Evolutionary conservation across 2,888 invertebrate genomes (phyloP).

Genomic region (Desoria tigrina): DNA sequence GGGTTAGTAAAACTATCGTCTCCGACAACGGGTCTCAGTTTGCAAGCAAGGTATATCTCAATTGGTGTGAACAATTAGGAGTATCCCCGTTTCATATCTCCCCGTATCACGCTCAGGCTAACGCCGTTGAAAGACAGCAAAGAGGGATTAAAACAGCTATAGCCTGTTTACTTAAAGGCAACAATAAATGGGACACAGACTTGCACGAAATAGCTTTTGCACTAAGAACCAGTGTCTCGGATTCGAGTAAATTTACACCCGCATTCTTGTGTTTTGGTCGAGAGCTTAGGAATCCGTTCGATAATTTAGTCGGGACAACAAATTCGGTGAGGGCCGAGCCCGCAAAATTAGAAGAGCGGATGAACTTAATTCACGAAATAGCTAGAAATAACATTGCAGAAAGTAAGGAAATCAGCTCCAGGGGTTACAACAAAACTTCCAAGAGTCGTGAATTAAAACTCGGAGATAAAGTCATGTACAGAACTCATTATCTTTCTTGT

Average conservation of each 20-base stretch:
- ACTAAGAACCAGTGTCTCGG: slow-evolving; percentile 18
- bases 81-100: slow-evolving; percentile 29
- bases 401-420: neutral
- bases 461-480: neutral
- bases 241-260: slow-evolving; percentile 32
- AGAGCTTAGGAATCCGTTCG: slow-evolving; percentile 32
- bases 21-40: slow-evolving; percentile 36
- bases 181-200: slow-evolving; percentile 37
- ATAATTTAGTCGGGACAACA: slow-evolving; percentile 11
- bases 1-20: slow-evolving; percentile 17
- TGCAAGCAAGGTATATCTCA: slow-evolving; percentile 7
- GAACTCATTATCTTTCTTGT: neutral
- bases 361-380: neutral
- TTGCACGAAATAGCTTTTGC: slow-evolving; percentile 34
- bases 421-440: too few relatives aligned
- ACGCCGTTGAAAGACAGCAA: slow-evolving; percentile 35
- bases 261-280: slow-evolving; percentile 35
- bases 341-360: neutral
- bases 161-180: neutral
- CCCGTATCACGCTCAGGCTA: slow-evolving; percentile 32
- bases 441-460: neutral
- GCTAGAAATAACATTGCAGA: slow-evolving; percentile 1
- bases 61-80: slow-evolving; percentile 21
- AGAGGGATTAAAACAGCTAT: slow-evolving; percentile 29
- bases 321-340: too few relatives aligned